phyloP scores from a whole-genome alignment of 2,797 vertebrate species.

The Pachyuromys duprasi region DNA sequence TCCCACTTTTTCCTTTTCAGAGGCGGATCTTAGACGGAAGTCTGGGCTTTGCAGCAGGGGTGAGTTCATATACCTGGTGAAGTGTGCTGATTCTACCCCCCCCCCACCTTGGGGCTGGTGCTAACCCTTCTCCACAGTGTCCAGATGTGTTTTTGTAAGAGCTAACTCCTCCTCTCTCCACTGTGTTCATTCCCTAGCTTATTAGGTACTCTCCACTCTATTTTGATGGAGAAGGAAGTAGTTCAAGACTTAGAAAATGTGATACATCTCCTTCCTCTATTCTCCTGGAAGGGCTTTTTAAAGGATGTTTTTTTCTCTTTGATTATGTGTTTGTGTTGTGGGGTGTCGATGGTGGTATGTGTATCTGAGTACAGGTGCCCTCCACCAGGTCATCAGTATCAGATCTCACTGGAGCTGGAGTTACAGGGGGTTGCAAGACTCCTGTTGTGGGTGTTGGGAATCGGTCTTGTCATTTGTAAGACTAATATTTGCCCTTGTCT shows the following conservation, averaged over 20 bases:
- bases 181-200: neutral
- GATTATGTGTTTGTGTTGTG: neutral
- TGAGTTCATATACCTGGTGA: slow-evolving; percentile 81
- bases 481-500: neutral
- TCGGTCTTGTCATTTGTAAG: neutral
- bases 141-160: neutral
- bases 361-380: neutral
- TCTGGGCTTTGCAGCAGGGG: slow-evolving; percentile 98
- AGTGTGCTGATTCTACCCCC: neutral
- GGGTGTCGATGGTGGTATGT: neutral
- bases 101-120: neutral
- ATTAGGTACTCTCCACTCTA: neutral
- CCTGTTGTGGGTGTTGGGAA: neutral
- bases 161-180: neutral
- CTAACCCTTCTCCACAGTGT: neutral
- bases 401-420: neutral
- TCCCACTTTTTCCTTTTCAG: slow-evolving; percentile 84
- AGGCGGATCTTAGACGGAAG: slow-evolving; percentile 96
- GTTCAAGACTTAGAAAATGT: neutral
- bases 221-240: neutral
- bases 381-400: neutral
- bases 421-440: neutral
- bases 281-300: neutral
- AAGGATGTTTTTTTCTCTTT: neutral
- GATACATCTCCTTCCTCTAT: neutral